Percentiles rank a stretch among this genome's conserved stretches.
These are phyloP conservation scores for Pica pica DNA, from an alignment of 2,113 vertebrate genomes.

Conservation along the genomic window DNA sequence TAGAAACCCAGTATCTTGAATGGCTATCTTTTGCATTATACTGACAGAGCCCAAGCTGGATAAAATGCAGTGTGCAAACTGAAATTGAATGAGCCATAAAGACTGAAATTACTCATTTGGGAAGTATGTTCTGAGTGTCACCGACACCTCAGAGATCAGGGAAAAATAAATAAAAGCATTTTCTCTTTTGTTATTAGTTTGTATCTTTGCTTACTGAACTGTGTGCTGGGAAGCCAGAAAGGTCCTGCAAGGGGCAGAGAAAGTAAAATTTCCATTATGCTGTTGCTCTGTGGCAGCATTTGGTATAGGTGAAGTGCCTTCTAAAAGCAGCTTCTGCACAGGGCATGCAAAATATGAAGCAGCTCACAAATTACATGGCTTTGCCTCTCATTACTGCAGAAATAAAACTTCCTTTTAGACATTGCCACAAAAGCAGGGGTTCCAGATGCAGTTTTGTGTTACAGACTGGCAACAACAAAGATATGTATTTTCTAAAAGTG, in stretches of 20 bases:
- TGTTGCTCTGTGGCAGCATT: conserved; percentile 12
- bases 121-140: conserved; percentile 20
- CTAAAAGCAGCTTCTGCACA: conserved; percentile 14
- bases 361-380: conserved; percentile 33
- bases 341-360: neutral
- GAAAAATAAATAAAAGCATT: conserved; percentile 49
- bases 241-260: neutral
- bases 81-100: conserved; percentile 23
- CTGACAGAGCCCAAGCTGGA: neutral
- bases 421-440: neutral
- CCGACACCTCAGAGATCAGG: neutral
- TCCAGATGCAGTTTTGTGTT: conserved; percentile 39
- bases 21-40: neutral
- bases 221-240: conserved; percentile 11
- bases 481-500: neutral
- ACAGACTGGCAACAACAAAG: conserved; percentile 22
- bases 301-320: conserved; percentile 45
- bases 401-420: conserved; percentile 58
- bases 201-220: conserved; percentile 36
- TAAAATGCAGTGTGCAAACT: conserved; percentile 11
- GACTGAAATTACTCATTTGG: conserved; percentile 26
- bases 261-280: conserved; percentile 27
- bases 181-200: conserved; percentile 31
- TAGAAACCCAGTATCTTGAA: neutral
- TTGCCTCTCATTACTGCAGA: conserved; percentile 42